phyloP scores from a whole-genome alignment of 64 coral and sea anemone species.

The Anthopleura sola region DNA sequence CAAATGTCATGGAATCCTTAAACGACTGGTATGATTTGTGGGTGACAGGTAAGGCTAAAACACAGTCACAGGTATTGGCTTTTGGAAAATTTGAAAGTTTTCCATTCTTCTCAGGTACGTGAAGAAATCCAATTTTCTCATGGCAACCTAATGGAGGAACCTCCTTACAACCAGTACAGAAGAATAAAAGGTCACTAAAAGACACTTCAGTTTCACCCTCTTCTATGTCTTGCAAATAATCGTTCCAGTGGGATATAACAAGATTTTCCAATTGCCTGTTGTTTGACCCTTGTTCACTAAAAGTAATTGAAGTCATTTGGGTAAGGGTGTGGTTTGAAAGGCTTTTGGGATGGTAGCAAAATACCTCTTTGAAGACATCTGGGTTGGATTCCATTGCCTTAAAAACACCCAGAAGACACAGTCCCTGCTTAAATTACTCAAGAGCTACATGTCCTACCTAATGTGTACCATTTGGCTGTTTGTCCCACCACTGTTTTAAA shows the following conservation, averaged over 20 bases:
- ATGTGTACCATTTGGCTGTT: conserved; percentile 56
- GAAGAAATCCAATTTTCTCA: conserved; percentile 42
- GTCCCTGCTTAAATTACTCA: conserved; percentile 53
- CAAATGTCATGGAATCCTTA: conserved; percentile 52
- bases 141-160: conserved; percentile 41
- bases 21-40: conserved; percentile 46
- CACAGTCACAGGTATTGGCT: conserved; percentile 47
- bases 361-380: conserved; percentile 48
- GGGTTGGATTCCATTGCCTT: conserved; percentile 25
- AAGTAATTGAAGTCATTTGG: conserved; percentile 17
- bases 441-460: conserved; percentile 48
- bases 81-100: conserved; percentile 67
- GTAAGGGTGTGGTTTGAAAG: conserved; percentile 31
- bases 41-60: conserved; percentile 48
- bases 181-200: conserved; percentile 63
- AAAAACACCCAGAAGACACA: conserved; percentile 47
- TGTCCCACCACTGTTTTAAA: conserved; percentile 34
- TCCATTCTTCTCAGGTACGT: conserved; percentile 45
- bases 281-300: conserved; percentile 62
- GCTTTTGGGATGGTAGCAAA: conserved; percentile 42
- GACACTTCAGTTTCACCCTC: conserved; percentile 41
- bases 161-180: conserved; percentile 50
- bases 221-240: conserved; percentile 70
- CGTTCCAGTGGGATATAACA: conserved; percentile 60
- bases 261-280: conserved; percentile 34